A percentile compares a stretch with the other conserved stretches of the same genome.
phyloP scores from a whole-genome alignment of 2,888 invertebrate genomes.

The Plebejus anna region DNA sequence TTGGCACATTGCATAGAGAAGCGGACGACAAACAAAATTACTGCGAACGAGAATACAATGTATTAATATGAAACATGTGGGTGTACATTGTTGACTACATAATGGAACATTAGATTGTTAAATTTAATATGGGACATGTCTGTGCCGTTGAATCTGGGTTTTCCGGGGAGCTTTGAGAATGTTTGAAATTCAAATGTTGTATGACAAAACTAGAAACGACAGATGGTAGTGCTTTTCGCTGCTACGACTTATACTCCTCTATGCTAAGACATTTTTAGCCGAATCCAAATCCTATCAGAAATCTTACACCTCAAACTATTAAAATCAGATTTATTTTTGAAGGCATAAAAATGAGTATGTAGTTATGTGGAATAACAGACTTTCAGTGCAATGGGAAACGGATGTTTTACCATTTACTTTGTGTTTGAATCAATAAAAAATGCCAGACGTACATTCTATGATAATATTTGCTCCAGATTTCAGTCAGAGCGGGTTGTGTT shows the following conservation, averaged over 20 bases:
- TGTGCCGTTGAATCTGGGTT: slow-evolving; percentile 21
- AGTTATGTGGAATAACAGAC: slow-evolving; percentile 45
- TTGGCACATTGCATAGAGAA: slow-evolving; percentile 55
- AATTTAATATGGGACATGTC: slow-evolving; percentile 21
- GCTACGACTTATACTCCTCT: background rate
- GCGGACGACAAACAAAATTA: slow-evolving; percentile 56
- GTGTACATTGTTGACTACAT: slow-evolving; percentile 38
- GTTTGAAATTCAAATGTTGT: background rate
- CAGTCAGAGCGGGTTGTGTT: background rate
- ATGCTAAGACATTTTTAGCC: background rate
- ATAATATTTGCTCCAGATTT: slow-evolving; percentile 27
- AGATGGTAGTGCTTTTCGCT: background rate
- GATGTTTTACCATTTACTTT: slow-evolving; percentile 63
- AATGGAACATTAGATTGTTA: slow-evolving; percentile 28
- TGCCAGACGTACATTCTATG: slow-evolving; percentile 27
- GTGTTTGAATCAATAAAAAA: slow-evolving; percentile 53
- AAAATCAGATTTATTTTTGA: slow-evolving; percentile 23
- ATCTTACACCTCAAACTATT: background rate
- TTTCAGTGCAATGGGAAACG: slow-evolving; percentile 61
- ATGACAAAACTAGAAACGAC: background rate
- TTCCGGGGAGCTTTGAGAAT: slow-evolving; percentile 6
- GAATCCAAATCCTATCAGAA: background rate
- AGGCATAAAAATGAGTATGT: slow-evolving; percentile 27
- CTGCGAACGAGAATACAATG: slow-evolving; percentile 50
- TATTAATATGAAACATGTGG: slow-evolving; percentile 49